phyloP scores from a whole-genome alignment of 1,140 invertebrate species.

The Trinorchestia longiramus region DNA sequence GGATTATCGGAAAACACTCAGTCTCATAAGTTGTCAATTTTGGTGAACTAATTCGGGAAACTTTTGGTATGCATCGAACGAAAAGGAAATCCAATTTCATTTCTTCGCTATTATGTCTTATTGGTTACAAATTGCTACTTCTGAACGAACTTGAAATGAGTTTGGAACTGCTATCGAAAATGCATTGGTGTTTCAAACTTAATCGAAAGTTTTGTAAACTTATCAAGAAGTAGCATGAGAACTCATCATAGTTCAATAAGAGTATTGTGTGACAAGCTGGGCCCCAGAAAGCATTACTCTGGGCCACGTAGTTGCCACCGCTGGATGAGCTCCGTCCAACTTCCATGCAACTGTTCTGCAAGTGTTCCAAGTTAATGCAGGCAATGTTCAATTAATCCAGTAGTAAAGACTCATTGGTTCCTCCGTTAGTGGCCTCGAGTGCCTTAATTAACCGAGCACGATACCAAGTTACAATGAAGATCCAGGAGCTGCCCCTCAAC shows the following conservation, averaged over 20 bases:
- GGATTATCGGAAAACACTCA: neutral
- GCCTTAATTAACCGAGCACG: neutral
- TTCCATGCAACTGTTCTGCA: neutral
- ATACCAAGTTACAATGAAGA: neutral
- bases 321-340: neutral
- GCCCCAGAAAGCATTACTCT: neutral
- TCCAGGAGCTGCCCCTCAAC: neutral
- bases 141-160: neutral
- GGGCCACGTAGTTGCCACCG: neutral
- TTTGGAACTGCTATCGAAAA: neutral
- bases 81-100: neutral
- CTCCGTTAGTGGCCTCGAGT: neutral
- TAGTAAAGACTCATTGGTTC: neutral
- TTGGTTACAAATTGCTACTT: neutral
- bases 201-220: neutral
- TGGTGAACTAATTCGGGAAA: neutral
- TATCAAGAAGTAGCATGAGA: neutral
- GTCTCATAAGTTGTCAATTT: neutral
- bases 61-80: neutral
- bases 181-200: neutral
- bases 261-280: neutral
- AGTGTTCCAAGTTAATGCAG: constrained; percentile 20
- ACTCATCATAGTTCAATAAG: constrained; percentile 1
- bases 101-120: neutral
- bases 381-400: neutral